Percentiles rank a stretch among this genome's conserved stretches.
phyloP scores from a whole-genome alignment of 2,113 vertebrate genomes.

The Tupaia tana region DNA sequence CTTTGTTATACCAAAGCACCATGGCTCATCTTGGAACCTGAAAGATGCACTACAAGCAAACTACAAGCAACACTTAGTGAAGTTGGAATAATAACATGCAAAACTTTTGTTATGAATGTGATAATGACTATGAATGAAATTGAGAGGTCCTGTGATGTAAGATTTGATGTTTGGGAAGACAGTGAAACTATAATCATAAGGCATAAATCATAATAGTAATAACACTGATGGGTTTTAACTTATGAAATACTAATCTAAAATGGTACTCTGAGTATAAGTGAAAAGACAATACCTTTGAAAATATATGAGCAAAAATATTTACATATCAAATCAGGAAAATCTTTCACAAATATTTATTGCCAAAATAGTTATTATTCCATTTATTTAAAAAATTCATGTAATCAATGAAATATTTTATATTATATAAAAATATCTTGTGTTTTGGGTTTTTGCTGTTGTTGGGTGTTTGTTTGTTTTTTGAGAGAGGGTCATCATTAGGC shows the following conservation, averaged over 20 bases:
- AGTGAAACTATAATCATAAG: background rate
- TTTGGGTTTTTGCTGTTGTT: too few species aligned
- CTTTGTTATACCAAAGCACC: rapidly evolving
- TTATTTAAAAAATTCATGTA: background rate
- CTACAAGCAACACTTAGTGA: background rate
- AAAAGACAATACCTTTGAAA: background rate
- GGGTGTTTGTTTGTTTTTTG: too few species aligned
- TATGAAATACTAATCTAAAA: background rate
- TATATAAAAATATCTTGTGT: too few species aligned
- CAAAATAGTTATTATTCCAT: background rate
- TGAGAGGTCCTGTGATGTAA: background rate
- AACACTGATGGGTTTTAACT: background rate
- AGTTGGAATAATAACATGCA: background rate
- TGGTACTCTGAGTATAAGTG: background rate
- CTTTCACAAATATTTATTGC: background rate
- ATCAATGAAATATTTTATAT: background rate
- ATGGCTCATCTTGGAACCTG: background rate
- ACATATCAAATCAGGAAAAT: background rate
- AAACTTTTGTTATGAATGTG: background rate
- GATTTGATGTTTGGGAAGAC: background rate
- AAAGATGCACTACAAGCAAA: background rate
- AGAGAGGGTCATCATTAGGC: too few species aligned
- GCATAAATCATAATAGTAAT: background rate
- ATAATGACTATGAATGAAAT: background rate
- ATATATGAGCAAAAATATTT: background rate